Evolutionary conservation across 2,888 invertebrate genomes (phyloP).

Genomic region (Taenaris catops): DNA sequence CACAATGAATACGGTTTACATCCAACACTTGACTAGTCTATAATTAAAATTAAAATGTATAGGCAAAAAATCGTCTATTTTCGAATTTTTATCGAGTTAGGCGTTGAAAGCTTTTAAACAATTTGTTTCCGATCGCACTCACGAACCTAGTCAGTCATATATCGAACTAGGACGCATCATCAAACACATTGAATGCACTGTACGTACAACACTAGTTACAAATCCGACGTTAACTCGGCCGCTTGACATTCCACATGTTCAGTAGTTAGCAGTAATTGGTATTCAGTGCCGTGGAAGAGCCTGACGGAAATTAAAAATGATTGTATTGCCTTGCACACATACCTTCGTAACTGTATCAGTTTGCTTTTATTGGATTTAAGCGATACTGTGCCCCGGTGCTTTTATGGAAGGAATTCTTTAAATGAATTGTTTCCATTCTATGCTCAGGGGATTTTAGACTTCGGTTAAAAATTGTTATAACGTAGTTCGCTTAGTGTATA

Average conservation of each 20-base stretch:
- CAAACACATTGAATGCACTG: conserved; percentile 2
- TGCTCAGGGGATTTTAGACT: conserved; percentile 7
- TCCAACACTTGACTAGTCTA: too few species aligned
- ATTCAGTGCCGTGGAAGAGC: conserved; percentile 58
- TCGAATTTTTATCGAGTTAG: too few species aligned
- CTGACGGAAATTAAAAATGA: conserved; percentile 65
- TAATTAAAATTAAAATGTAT: too few species aligned
- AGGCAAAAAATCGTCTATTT: too few species aligned
- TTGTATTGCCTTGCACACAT: conserved; percentile 47
- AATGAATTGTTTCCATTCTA: conserved; percentile 12
- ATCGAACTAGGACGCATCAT: conserved; percentile 4
- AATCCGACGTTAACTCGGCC: conserved; percentile 39
- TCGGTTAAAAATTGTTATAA: conserved; percentile 7
- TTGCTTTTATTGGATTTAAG: conserved; percentile 27
- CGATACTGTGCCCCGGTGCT: conserved; percentile 20
- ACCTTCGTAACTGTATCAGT: conserved; percentile 26
- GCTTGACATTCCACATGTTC: conserved; percentile 53
- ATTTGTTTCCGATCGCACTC: conserved; percentile 5
- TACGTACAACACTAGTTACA: conserved; percentile 23
- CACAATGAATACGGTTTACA: too few species aligned
- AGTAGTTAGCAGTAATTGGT: conserved; percentile 64
- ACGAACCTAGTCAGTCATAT: conserved; percentile 2
- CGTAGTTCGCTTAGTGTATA: too few species aligned
- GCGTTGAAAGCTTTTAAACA: too few species aligned
- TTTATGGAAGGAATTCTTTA: conserved; percentile 15